phyloP scores from a whole-genome alignment of 2,797 vertebrate genomes.

The Schizopygopsis pylzovi region DNA sequence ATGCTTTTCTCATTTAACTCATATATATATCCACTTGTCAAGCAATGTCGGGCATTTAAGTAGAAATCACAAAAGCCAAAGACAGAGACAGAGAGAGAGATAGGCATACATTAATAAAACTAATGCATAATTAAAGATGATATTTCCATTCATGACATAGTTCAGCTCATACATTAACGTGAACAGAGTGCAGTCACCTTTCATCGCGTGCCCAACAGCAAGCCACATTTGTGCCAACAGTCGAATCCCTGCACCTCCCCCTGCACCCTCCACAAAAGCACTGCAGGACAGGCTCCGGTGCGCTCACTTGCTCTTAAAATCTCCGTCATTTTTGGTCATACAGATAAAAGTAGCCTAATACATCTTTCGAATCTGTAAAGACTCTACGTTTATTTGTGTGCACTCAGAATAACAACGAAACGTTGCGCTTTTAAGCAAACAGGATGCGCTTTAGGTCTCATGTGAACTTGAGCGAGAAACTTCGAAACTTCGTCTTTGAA shows the following conservation, averaged over 20 bases:
- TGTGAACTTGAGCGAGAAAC: too few species aligned
- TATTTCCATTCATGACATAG: neutral
- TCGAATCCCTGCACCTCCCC: slow-evolving; percentile 4
- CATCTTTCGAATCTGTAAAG: too few species aligned
- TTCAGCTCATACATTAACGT: slow-evolving; percentile 24
- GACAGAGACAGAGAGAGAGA: neutral
- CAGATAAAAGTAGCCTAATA: too few species aligned
- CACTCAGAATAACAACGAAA: too few species aligned
- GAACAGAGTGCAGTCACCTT: slow-evolving; percentile 41
- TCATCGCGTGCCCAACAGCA: slow-evolving; percentile 18
- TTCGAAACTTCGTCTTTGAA: too few species aligned
- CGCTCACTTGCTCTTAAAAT: too few species aligned
- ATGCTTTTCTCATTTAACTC: too few species aligned
- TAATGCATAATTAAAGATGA: slow-evolving; percentile 2
- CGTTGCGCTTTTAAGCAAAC: too few species aligned
- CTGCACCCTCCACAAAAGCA: slow-evolving; percentile 42
- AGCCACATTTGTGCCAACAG: slow-evolving; percentile 50
- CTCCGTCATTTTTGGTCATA: too few species aligned
- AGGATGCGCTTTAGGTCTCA: too few species aligned
- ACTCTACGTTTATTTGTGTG: too few species aligned
- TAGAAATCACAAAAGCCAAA: neutral
- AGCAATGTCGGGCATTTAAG: neutral
- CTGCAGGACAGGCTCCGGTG: too few species aligned
- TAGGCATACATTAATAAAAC: neutral
- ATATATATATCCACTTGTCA: neutral